These are phyloP conservation scores for Heterotis niloticus DNA, from an alignment of 2,113 vertebrate genomes.

Conservation along the genomic window DNA sequence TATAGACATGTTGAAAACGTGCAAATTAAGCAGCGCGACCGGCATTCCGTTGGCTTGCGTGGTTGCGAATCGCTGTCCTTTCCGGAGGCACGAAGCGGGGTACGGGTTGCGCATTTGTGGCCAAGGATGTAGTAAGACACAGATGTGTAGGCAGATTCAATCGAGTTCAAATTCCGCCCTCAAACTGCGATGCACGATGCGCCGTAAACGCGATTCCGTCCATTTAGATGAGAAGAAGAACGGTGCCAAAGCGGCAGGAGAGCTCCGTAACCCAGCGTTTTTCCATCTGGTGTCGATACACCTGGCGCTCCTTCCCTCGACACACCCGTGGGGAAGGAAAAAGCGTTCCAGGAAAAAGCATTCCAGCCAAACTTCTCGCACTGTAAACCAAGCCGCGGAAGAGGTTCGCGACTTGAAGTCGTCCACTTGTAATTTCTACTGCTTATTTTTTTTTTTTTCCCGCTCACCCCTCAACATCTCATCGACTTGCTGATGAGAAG, in stretches of 20 bases:
- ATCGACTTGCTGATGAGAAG: not conserved
- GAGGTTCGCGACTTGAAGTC: not conserved
- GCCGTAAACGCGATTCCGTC: not conserved
- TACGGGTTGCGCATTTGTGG: not conserved
- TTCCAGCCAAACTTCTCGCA: no score
- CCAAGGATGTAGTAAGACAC: not conserved
- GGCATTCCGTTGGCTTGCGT: not conserved
- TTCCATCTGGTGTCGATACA: not conserved
- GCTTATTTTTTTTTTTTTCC: no score
- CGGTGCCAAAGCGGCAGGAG: no score
- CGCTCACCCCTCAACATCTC: not conserved
- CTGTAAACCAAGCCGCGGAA: not conserved
- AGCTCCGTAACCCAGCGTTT: no score
- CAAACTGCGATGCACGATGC: not conserved
- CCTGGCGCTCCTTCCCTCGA: not conserved
- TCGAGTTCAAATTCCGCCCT: not conserved
- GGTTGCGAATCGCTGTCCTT: no score
- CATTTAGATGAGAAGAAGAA: no score
- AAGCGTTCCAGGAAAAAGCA: no score
- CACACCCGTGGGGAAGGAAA: not conserved
- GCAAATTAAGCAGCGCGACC: conserved; percentile 5
- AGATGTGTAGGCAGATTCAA: not conserved
- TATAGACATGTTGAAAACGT: not conserved
- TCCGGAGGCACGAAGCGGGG: not conserved
- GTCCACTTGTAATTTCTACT: no score